phyloP scores from a whole-genome alignment of 2,797 vertebrate genomes.

The Spea hammondii region DNA sequence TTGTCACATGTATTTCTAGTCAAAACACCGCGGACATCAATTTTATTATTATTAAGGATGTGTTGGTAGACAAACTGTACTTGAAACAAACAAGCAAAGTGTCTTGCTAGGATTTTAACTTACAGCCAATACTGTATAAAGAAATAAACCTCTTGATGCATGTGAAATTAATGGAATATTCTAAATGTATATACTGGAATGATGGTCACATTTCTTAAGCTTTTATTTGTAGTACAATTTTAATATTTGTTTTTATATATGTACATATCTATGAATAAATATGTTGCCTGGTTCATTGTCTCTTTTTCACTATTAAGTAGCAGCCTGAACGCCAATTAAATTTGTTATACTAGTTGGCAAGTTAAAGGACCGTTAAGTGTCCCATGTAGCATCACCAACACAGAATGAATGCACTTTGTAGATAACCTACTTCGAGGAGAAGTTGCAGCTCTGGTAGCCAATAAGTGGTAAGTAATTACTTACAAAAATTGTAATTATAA shows the following conservation, averaged over 20 bases:
- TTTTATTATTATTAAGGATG: constrained; percentile 55
- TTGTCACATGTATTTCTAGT: constrained; percentile 58
- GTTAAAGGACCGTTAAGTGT: no score
- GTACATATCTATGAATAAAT: constrained; percentile 65
- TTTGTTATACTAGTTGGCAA: no score
- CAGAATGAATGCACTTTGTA: no score
- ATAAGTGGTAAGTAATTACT: no score
- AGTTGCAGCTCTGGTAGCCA: no score
- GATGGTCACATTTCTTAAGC: constrained; percentile 81
- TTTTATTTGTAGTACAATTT: constrained; percentile 78
- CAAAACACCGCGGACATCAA: constrained; percentile 62
- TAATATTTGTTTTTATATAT: constrained; percentile 55
- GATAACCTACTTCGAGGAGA: no score
- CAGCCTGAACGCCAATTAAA: no score
- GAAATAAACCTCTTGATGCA: constrained; percentile 67
- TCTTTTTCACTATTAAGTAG: not conserved
- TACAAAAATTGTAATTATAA: not conserved
- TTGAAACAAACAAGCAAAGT: constrained; percentile 68
- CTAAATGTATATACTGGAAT: constrained; percentile 71
- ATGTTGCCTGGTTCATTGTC: constrained; percentile 65
- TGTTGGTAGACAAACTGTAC: constrained; percentile 65
- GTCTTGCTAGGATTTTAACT: constrained; percentile 61
- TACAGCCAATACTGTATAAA: constrained; percentile 62
- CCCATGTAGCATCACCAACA: no score
- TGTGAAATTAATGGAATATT: constrained; percentile 68